Evolutionary conservation across 2,888 invertebrate genomes (phyloP), one percentile per base, ranked within the genome.

Genomic region (Willowsia nigromaculata): DNA sequence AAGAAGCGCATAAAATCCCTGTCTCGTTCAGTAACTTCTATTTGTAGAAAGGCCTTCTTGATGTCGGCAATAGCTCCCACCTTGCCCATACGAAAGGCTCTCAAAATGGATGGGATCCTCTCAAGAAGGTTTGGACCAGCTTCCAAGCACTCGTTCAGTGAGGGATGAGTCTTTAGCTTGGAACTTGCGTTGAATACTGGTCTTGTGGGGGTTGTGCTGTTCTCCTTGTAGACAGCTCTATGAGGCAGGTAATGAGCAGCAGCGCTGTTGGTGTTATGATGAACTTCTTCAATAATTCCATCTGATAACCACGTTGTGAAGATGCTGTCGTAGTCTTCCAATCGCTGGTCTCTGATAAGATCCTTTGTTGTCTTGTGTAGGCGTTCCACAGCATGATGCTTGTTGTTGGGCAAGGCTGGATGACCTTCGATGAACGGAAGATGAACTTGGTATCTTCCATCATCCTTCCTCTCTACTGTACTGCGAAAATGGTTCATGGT

Each of bases 71-170:
- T 47, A 1, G 15, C 47, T 25, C 92, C 93, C 56, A 50, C 62
- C 27, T 30, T 82, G 11, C 86, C 84, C 15, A 81, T n/a, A 18
- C 92, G 74, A 80, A 93, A 90, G 7, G 86, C 47, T 3, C 50
- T 50, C 6, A 91, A 1, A 2, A 90, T 15, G n/a, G 85, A 27
- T 11, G 92, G 92, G 40, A 91, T 92, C 11, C 88, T 15, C 59
- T 93, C 92, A 4, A 93, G 53, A 1, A 91, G 40, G 62, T 91
- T 91, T 9, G 86, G 84, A 1, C 92, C 92, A 47, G 91, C 93
- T n/a, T 90, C 90, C 27, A 93, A 65, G 81, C 92, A 93, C 11
- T 92, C 84, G 87, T 93, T 93, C 7, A 93, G 30, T 9, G 76
- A 76, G 7, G 27, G 4, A 4, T 4, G 5, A 13, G 7, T 18